Conservation (phyloP, 2,888 invertebrate genomes). For the Epirrhoe tristata region DNA sequence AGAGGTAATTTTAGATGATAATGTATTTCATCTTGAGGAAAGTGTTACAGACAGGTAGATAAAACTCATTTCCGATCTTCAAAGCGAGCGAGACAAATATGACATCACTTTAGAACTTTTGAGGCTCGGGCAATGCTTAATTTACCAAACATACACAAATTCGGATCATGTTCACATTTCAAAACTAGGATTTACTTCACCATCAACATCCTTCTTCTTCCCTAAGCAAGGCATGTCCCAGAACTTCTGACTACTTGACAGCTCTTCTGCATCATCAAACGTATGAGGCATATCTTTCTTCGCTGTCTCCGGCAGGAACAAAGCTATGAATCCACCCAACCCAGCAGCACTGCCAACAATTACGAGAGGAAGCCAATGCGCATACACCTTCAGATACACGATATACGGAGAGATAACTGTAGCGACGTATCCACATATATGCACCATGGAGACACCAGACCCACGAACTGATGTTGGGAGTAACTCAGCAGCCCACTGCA, state of each 20-base stretch:
- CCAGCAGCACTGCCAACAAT: slow-evolving; percentile 56
- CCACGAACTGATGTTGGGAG: slow-evolving; percentile 65
- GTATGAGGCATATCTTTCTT: slow-evolving; percentile 70
- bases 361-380: slow-evolving; percentile 64
- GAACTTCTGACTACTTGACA: slow-evolving; percentile 57
- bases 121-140: not conserved
- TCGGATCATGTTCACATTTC: slow-evolving; percentile 37
- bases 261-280: slow-evolving; percentile 67
- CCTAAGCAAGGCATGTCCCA: slow-evolving; percentile 63
- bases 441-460: slow-evolving; percentile 60
- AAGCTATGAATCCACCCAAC: slow-evolving; percentile 52
- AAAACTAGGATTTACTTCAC: slow-evolving; percentile 44
- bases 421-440: slow-evolving; percentile 62
- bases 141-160: not conserved
- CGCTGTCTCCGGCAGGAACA: slow-evolving; percentile 70
- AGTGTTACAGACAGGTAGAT: not conserved
- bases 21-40: not conserved
- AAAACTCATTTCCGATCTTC: not conserved
- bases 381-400: slow-evolving; percentile 62
- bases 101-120: not conserved
- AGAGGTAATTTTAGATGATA: not conserved
- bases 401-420: slow-evolving; percentile 66
- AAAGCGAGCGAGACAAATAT: not conserved
- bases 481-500: slow-evolving; percentile 69
- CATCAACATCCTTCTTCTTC: slow-evolving; percentile 41